A percentile compares a stretch with the other conserved stretches of the same genome.
Conservation (phyloP, 2,888 invertebrate species). For the Pachydiplax longipennis region DNA sequence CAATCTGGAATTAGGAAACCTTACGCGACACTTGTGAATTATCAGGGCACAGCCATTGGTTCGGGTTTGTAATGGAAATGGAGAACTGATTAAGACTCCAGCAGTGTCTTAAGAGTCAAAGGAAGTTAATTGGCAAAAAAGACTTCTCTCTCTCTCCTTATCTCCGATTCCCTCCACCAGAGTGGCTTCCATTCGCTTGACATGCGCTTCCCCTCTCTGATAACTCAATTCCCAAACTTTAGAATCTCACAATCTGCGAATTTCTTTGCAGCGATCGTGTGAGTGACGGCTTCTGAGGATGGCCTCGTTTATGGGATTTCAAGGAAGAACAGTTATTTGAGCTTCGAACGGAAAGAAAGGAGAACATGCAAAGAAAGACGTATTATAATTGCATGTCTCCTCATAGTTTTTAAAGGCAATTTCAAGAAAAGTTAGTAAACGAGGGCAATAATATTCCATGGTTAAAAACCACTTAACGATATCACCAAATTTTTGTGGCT, state of each 20-base stretch:
- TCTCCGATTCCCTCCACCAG: not conserved
- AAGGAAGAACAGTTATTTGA: no score
- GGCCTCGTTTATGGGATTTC: no score
- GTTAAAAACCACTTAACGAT: no score
- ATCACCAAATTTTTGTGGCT: no score
- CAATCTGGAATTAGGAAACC: no score
- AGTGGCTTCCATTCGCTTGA: not conserved
- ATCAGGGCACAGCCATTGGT: not conserved
- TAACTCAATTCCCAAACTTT: not conserved
- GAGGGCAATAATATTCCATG: no score
- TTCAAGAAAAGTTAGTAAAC: no score
- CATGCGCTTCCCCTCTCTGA: not conserved
- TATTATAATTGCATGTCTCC: no score
- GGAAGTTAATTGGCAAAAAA: not conserved
- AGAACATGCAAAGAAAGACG: no score
- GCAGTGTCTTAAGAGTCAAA: not conserved
- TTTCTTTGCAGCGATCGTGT: not conserved
- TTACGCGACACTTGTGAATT: not conserved
- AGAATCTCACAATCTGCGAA: not conserved
- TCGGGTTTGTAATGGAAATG: not conserved
- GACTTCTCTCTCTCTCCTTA: not conserved
- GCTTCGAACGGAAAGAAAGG: no score
- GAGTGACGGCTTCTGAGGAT: no score
- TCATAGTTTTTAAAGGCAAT: no score
- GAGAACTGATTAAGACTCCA: not conserved